phyloP scores from a whole-genome alignment of 2,888 invertebrate species.

The Baronia brevicornis region DNA sequence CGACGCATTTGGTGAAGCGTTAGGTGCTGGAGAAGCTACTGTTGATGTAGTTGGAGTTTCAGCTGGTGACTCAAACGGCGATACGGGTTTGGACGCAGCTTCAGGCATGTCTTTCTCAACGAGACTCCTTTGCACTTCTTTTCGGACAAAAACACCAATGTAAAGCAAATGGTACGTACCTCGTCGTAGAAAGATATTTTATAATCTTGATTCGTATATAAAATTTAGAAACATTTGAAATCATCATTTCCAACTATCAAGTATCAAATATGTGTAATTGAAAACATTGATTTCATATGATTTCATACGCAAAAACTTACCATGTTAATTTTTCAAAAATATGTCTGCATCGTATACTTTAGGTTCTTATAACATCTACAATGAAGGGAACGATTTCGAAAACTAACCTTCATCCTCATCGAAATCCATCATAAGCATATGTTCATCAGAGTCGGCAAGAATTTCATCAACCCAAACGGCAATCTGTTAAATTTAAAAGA shows the following conservation, averaged over 20 bases:
- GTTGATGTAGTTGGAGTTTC: neutral
- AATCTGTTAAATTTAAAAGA: slow-evolving; percentile 30
- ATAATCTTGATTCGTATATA: neutral
- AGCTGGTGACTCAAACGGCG: slow-evolving; percentile 2
- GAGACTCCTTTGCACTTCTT: slow-evolving; percentile 48
- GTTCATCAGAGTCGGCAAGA: slow-evolving; percentile 56
- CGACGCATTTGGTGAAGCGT: neutral
- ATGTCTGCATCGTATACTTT: neutral
- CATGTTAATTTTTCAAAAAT: slow-evolving; percentile 37
- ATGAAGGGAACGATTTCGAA: too few species aligned
- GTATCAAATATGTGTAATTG: too few species aligned
- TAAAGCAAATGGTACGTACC: slow-evolving; percentile 16
- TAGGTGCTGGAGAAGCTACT: too few species aligned
- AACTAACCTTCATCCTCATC: slow-evolving; percentile 64
- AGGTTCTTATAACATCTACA: neutral
- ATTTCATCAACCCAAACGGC: slow-evolving; percentile 68
- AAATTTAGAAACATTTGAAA: too few species aligned
- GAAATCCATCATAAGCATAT: slow-evolving; percentile 70
- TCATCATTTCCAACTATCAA: too few species aligned
- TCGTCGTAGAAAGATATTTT: slow-evolving; percentile 9
- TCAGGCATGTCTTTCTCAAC: slow-evolving; percentile 17
- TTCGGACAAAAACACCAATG: slow-evolving; percentile 31
- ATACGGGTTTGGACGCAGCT: slow-evolving; percentile 5
- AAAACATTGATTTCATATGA: too few species aligned
- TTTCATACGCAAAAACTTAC: too few species aligned